A percentile compares a stretch with the other conserved stretches of the same genome.
Evolutionary conservation across 2,113 vertebrate species (phyloP).

Genomic region (Balaenoptera acutorostrata): DNA sequence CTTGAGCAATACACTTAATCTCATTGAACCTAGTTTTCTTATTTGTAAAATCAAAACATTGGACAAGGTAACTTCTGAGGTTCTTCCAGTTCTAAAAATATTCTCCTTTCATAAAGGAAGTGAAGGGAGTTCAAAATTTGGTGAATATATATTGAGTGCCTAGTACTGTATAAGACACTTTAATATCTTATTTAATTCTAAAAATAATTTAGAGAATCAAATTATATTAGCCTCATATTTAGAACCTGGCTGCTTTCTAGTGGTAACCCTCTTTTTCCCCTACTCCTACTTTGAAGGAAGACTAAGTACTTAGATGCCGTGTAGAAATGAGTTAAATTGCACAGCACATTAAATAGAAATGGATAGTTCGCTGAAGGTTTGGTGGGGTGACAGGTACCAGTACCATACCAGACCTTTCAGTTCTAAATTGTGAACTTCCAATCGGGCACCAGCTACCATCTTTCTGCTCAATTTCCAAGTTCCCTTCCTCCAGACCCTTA

Average conservation of each 20-base stretch:
- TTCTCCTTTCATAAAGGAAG: constrained; percentile 30
- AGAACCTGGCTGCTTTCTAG: not conserved
- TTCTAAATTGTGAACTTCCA: not conserved
- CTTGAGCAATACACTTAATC: not conserved
- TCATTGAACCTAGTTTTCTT: not conserved
- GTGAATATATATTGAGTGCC: not conserved
- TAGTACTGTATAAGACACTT: not conserved
- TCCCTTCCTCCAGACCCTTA: not conserved
- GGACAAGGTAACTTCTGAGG: not conserved
- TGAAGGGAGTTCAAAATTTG: not conserved
- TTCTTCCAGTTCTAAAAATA: constrained; percentile 32
- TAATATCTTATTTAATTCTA: not conserved
- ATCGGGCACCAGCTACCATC: not conserved
- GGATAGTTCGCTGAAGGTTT: not conserved
- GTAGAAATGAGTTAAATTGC: not conserved
- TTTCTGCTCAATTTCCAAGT: not conserved
- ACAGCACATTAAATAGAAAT: not conserved
- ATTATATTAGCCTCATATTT: not conserved
- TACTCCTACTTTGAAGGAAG: not conserved
- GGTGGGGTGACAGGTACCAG: not conserved
- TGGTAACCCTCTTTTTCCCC: not conserved
- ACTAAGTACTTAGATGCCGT: not conserved
- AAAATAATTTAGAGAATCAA: constrained; percentile 32
- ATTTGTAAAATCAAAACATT: constrained; percentile 36
- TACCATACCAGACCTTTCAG: not conserved